phyloP scores from a whole-genome alignment of 2,888 invertebrate species.

The Caenorhabditis macrosperma region DNA sequence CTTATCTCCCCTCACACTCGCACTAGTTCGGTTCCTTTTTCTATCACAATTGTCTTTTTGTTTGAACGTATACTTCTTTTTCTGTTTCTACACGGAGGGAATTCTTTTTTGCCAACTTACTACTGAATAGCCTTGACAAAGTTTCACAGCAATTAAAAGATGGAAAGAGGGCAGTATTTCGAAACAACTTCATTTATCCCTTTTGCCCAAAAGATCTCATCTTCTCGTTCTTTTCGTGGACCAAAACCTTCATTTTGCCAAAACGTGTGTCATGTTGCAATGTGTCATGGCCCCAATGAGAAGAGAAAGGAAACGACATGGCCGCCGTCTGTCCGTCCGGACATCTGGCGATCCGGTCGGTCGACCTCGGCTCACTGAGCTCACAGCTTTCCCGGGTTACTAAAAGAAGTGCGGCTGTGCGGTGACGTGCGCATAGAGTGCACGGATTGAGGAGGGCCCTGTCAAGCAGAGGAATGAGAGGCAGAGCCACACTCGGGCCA shows the following conservation, averaged over 20 bases:
- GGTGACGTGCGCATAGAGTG: conserved; percentile 28
- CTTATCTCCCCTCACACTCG: not conserved
- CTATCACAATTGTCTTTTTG: too few relatives aligned
- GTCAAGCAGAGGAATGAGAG: conserved; percentile 4
- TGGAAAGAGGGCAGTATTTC: not conserved
- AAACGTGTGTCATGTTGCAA: not conserved
- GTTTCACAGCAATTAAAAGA: not conserved
- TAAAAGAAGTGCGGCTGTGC: conserved; percentile 50
- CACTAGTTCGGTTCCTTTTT: too few relatives aligned
- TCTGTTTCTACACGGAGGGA: not conserved
- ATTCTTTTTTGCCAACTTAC: not conserved
- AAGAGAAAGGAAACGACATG: not conserved
- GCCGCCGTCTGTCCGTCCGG: conserved; percentile 6
- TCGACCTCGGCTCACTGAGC: conserved; percentile 45
- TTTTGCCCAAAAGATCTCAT: not conserved
- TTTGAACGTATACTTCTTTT: too few relatives aligned
- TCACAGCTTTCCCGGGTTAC: conserved; percentile 18
- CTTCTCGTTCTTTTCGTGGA: too few relatives aligned
- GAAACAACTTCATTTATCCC: not conserved
- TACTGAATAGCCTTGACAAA: conserved; percentile 1
- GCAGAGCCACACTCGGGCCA: conserved; percentile 43
- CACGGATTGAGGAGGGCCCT: conserved; percentile 1
- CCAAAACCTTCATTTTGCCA: not conserved
- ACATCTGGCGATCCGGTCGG: conserved; percentile 38
- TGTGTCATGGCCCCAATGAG: not conserved